Base-by-base conservation (phyloP, 2,113 vertebrate species). In the Girardinichthys multiradiatus region DNA sequence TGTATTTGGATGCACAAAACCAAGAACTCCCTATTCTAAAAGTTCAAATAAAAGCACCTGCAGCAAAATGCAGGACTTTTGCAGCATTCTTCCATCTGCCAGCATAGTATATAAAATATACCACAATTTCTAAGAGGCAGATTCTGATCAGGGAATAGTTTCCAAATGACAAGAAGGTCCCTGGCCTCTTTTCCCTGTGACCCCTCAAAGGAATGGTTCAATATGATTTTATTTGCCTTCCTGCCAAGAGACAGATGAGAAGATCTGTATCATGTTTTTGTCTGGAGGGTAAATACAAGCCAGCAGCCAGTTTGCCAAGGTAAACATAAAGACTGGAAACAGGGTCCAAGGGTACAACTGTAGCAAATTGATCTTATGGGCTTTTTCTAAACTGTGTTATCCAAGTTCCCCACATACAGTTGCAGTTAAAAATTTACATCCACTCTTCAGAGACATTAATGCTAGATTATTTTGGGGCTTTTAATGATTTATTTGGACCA, bases 211-310 rank as follows among this genome's bases (percentile, higher is more conserved):
- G n/a, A 68, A 64, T 54, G 62, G 29, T 71, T 45, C 37, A 3
- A 71, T 37, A 64, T 64, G 60, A 61, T 35, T 30, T 62, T 60
- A 70, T 60, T 62, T 42, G 42, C 45, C 58, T 57, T 73, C 39
- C 48, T 54, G 71, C 51, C 19, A 29, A 64, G 29, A 60, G 37
- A 58, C 29, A 42, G 27, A 61, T 61, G 57, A 66, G 42, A 64
- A 64, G 15, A 64, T 70, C 42, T 71, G 65, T 68, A 64, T 69
- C 64, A 57, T 17, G 48, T 17, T 57, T 37, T 15, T 68, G 29
- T 65, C 61, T 68, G 30, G 57, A 48, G 2, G 26, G 61, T 70
- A 70, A 77, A 82, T 65, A 80, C 19, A 17, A 77, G 28, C 48
- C 28, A 45, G 64, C 45, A 57, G 33, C 11, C 51, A 13, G 63